A percentile compares a stretch with the other conserved stretches of the same genome.
phyloP scores from a whole-genome alignment of 1,140 invertebrate species.

The Bombus confusus region DNA sequence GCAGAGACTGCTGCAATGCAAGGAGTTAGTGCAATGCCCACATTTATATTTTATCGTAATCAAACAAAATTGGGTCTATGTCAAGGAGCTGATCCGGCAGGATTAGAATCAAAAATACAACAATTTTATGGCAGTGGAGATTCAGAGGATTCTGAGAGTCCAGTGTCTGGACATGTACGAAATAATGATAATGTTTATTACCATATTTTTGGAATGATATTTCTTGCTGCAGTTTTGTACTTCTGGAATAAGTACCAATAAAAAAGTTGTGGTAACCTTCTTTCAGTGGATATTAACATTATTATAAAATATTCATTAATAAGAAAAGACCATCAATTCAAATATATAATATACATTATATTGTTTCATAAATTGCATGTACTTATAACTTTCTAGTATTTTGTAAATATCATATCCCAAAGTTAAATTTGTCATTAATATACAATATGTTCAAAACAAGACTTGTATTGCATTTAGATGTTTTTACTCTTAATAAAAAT shows the following conservation, averaged over 20 bases:
- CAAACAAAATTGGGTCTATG: slow-evolving; percentile 89
- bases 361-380: slow-evolving; percentile 27
- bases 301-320: slow-evolving; percentile 19
- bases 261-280: slow-evolving; percentile 47
- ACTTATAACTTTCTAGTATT: slow-evolving; percentile 44
- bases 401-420: slow-evolving; percentile 1
- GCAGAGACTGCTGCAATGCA: slow-evolving; percentile 92
- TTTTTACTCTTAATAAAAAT: slow-evolving; percentile 23
- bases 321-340: slow-evolving; percentile 17
- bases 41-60: slow-evolving; percentile 98
- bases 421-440: background rate
- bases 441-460: background rate
- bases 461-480: slow-evolving; percentile 26
- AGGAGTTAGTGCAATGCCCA: slow-evolving; percentile 97
- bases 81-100: slow-evolving; percentile 91
- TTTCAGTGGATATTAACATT: slow-evolving; percentile 39
- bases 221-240: slow-evolving; percentile 73
- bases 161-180: slow-evolving; percentile 90
- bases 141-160: slow-evolving; percentile 83
- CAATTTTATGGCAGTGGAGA: slow-evolving; percentile 91
- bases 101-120: slow-evolving; percentile 94
- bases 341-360: slow-evolving; percentile 10
- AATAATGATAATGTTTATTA: slow-evolving; percentile 72
- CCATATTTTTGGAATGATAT: slow-evolving; percentile 77
- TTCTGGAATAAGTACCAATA: slow-evolving; percentile 74